phyloP scores from a whole-genome alignment of 1,140 invertebrate genomes.

The Lepidotrigona ventralis region DNA sequence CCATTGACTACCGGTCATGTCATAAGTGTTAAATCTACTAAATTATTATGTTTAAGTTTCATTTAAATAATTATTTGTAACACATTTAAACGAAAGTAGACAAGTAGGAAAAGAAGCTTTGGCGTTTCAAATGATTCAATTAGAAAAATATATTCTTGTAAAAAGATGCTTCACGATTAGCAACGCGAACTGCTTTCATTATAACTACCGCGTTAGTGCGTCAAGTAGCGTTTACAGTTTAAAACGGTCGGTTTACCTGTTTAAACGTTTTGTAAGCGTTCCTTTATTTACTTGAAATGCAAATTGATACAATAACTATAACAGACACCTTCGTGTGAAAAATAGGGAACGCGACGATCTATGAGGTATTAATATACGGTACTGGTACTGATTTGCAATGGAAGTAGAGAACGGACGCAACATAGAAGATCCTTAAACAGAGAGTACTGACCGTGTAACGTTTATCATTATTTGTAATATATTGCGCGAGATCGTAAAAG shows the following conservation, averaged over 20 bases:
- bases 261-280: slow-evolving; percentile 18
- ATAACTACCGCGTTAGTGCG: slow-evolving; percentile 3
- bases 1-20: background rate
- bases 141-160: background rate
- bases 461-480: background rate
- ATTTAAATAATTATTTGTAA: background rate
- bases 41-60: background rate
- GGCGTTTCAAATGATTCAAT: background rate
- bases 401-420: slow-evolving; percentile 2
- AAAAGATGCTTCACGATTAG: background rate
- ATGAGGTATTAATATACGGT: background rate
- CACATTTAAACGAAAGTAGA: background rate
- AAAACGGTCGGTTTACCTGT: slow-evolving; percentile 38
- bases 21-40: background rate
- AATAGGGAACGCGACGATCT: background rate
- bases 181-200: background rate
- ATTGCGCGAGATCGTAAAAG: slow-evolving; percentile 11
- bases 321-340: background rate
- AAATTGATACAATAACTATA: background rate
- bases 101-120: background rate
- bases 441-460: slow-evolving; percentile 22
- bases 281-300: background rate
- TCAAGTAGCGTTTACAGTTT: slow-evolving; percentile 24
- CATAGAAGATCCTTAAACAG: background rate
- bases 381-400: background rate